Evolutionary conservation across 2,888 invertebrate genomes (phyloP), one percentile per base, ranked within the genome.

Genomic region (Andrena fulva): DNA sequence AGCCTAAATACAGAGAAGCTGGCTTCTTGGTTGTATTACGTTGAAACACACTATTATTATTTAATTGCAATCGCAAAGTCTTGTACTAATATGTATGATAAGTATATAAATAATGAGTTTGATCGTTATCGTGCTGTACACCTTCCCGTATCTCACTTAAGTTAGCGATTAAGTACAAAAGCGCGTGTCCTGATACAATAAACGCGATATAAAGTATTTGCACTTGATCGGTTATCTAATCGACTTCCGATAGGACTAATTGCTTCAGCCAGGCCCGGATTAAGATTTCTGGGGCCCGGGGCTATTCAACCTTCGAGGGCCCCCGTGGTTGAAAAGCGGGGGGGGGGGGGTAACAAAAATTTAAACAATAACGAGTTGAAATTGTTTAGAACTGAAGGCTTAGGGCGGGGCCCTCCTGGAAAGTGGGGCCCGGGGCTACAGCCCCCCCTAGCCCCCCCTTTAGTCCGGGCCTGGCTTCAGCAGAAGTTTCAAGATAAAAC

Each of bases 201-300:
- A 56, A 10, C 24, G 24, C 10, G 10, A 24, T 24, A 56, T 20
- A 20, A 56, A 56, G 1, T 62, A 62, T n/a, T 31, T 20, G 33
- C 20, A 56, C 42, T 56, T 27, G 7, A 16, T 50, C 35, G 20
- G 31, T 35, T 31, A 60, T 5, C 35, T 12, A 2, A 50, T 20
- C 12, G 16, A 77, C 67, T 54, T 79, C 0, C 27, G 1, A n/a
- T 63, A 89, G 88, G 82, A 52, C 78, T 79, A 27, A 24, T 81
- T 60, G 78, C 81, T 29, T 82, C 86, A 0, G 85, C 83, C 86
- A 0, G 85, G n/a, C n/a, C n/a, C n/a, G n/a, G n/a, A n/a, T n/a
- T n/a, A n/a, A n/a, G n/a, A n/a, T n/a, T n/a, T n/a, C n/a, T n/a
- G n/a, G n/a, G n/a, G n/a, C n/a, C n/a, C n/a, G n/a, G n/a, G n/a